phyloP scores from a whole-genome alignment of 2,113 vertebrate genomes.

The Perccottus glenii region DNA sequence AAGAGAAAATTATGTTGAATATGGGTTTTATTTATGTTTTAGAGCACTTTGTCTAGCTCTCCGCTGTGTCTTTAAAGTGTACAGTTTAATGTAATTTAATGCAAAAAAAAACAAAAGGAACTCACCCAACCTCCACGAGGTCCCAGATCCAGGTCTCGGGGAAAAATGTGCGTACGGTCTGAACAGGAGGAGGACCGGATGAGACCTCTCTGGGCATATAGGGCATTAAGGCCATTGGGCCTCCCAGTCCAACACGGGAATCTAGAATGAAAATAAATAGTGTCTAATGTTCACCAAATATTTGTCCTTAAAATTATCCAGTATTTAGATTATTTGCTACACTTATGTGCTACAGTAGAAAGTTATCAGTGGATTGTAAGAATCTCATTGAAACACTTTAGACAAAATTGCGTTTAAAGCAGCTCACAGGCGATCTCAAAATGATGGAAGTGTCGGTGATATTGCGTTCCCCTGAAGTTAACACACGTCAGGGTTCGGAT shows the following conservation, averaged over 20 bases:
- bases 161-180: constrained; percentile 81
- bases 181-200: fast-evolving
- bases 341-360: no score
- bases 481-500: constrained; percentile 44
- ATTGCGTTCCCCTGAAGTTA: constrained; percentile 40
- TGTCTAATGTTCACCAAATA: no score
- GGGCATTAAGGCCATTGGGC: no score
- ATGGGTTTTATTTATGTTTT: background rate
- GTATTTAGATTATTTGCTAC: no score
- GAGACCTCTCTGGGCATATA: background rate
- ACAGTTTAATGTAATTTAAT: no score
- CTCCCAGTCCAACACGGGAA: no score
- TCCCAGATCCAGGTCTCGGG: constrained; percentile 91
- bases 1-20: background rate
- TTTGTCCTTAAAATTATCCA: no score
- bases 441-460: background rate
- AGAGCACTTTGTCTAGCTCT: no score
- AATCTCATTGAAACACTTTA: no score
- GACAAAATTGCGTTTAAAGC: background rate
- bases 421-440: background rate
- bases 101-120: background rate
- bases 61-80: no score
- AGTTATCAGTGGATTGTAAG: no score
- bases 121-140: constrained; percentile 81
- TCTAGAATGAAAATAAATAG: no score